Conservation (phyloP, 2,113 vertebrate species). For the Catagonus wagneri region DNA sequence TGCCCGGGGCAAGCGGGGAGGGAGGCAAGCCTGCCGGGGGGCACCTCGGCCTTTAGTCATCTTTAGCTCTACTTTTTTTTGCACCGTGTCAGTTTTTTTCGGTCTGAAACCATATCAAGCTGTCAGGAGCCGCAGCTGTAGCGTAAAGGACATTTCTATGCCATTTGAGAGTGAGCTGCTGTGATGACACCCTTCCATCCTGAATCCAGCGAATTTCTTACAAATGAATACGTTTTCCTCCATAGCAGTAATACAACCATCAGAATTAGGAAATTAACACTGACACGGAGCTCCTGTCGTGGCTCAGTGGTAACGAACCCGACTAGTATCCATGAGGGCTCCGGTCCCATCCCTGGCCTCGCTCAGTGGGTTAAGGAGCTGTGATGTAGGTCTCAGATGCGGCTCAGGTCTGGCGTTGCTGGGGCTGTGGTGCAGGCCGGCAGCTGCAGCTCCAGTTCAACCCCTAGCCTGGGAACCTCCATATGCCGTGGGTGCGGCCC, state of each 20-base stretch:
- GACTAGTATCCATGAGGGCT: too few relatives aligned
- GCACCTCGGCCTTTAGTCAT: background rate
- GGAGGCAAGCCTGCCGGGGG: background rate
- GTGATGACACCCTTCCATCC: background rate
- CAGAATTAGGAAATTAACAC: background rate
- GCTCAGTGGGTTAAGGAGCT: too few relatives aligned
- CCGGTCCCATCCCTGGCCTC: too few relatives aligned
- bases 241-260: background rate
- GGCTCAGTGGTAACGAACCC: too few relatives aligned
- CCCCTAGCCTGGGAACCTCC: too few relatives aligned
- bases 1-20: fast-evolving
- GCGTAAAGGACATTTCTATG: background rate
- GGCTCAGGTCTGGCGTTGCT: too few relatives aligned
- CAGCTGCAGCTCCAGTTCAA: background rate
- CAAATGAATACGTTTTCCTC: background rate
- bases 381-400: too few relatives aligned
- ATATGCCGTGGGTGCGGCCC: too few relatives aligned
- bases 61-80: background rate
- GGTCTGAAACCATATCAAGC: background rate
- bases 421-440: too few relatives aligned
- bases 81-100: background rate
- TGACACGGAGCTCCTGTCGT: background rate
- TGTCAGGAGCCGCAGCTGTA: background rate
- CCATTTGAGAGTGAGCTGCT: background rate
- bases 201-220: background rate